Conservation (phyloP, 2,113 vertebrate species). For the Sorex araneus region DNA sequence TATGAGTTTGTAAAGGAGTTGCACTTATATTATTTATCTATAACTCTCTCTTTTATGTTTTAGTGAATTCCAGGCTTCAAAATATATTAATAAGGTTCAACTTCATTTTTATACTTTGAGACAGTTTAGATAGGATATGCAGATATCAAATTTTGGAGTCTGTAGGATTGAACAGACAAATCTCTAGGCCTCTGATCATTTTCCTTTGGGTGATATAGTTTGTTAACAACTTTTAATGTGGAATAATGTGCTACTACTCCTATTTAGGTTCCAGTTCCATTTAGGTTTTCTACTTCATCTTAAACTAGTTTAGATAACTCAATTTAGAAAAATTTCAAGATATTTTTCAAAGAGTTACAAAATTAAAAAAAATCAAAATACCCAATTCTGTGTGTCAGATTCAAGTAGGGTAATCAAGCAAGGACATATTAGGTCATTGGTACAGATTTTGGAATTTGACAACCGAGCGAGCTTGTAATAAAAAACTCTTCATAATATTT, state of each 20-base stretch:
- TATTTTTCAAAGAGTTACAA: background rate
- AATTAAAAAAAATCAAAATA: background rate
- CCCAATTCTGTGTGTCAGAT: background rate
- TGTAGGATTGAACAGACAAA: slow-evolving; percentile 11
- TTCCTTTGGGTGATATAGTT: background rate
- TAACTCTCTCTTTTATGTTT: background rate
- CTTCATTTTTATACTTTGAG: background rate
- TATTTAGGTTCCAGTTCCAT: too few species aligned
- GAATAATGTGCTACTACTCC: background rate
- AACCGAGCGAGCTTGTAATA: background rate
- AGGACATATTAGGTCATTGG: background rate
- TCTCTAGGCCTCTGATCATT: background rate
- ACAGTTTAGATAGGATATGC: background rate
- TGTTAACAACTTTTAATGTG: background rate
- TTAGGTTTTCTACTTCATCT: slow-evolving; percentile 2
- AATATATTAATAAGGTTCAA: background rate
- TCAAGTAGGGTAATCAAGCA: background rate
- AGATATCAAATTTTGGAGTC: background rate
- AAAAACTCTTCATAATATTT: slow-evolving; percentile 34
- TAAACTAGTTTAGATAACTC: slow-evolving; percentile 37
- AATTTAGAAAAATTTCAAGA: slow-evolving; percentile 43
- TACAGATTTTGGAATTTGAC: background rate
- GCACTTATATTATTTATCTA: background rate
- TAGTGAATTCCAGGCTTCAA: slow-evolving; percentile 34
- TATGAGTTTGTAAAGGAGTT: background rate